Percentiles rank a stretch among this genome's conserved stretches.
Evolutionary conservation across 2,113 vertebrate species (phyloP).

Genomic region (Nibea coibor): DNA sequence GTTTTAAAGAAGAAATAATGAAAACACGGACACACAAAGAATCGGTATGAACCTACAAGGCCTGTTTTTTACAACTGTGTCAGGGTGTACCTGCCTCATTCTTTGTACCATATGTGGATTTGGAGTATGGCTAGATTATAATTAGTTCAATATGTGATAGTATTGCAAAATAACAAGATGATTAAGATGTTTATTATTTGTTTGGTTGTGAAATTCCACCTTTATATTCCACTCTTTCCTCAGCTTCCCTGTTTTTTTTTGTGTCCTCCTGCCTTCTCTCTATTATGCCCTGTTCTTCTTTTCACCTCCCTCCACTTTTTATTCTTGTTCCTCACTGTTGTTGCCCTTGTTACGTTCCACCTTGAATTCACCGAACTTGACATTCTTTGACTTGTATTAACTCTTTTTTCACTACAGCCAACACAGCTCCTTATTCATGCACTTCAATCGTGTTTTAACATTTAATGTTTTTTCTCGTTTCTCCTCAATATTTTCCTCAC

Average conservation of each 20-base stretch:
- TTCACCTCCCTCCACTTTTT: slow-evolving; percentile 19
- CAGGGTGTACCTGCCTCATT: slow-evolving; percentile 39
- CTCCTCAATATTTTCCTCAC: slow-evolving; percentile 11
- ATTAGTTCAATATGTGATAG: slow-evolving; percentile 42
- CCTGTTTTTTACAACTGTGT: slow-evolving; percentile 20
- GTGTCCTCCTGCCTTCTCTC: background rate
- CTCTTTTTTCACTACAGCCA: slow-evolving; percentile 5
- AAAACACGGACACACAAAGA: slow-evolving; percentile 89
- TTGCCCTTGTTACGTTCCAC: slow-evolving; percentile 36
- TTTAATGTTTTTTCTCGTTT: slow-evolving; percentile 5
- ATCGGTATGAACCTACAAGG: slow-evolving; percentile 77
- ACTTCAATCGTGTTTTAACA: slow-evolving; percentile 18
- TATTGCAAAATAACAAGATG: slow-evolving; percentile 33
- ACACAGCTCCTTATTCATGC: background rate
- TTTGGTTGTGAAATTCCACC: slow-evolving; percentile 24
- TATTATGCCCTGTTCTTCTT: slow-evolving; percentile 27
- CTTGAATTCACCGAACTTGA: slow-evolving; percentile 16
- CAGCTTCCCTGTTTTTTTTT: slow-evolving; percentile 12
- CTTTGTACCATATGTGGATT: slow-evolving; percentile 3
- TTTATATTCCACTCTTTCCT: slow-evolving; percentile 26
- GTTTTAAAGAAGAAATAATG: slow-evolving; percentile 79
- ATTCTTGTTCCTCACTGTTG: slow-evolving; percentile 34
- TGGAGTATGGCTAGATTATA: slow-evolving; percentile 9
- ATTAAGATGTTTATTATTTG: slow-evolving; percentile 33
- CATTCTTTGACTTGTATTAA: slow-evolving; percentile 14